phyloP scores from a whole-genome alignment of 2,888 invertebrate genomes.

The Mesoligia furuncula region DNA sequence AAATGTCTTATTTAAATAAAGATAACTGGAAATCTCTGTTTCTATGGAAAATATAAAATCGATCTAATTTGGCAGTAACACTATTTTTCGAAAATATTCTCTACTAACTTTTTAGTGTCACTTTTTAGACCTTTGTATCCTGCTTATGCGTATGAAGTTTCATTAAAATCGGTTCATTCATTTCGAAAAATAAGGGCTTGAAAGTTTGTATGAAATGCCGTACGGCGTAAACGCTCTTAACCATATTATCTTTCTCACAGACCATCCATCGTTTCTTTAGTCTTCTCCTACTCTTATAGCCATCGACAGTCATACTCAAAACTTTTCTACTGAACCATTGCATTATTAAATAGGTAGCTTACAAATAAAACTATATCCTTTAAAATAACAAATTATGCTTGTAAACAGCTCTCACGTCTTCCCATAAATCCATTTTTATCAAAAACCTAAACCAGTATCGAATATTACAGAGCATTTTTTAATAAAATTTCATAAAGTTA shows the following conservation, averaged over 20 bases:
- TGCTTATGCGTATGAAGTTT: no score
- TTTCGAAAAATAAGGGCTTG: no score
- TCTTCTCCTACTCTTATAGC: background rate
- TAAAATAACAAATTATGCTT: background rate
- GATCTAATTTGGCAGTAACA: no score
- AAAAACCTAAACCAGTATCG: slow-evolving; percentile 23
- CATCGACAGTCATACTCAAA: background rate
- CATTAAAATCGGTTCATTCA: no score
- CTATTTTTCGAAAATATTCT: no score
- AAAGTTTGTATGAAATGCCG: no score
- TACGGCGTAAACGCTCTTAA: no score
- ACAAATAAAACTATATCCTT: background rate
- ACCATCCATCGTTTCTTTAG: background rate
- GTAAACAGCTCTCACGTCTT: background rate
- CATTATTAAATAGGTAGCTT: background rate
- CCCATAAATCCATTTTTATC: slow-evolving; percentile 22
- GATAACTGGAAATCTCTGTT: no score
- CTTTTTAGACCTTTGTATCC: no score
- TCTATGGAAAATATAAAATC: no score
- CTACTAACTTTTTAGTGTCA: no score
- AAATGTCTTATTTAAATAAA: no score
- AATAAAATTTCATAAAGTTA: slow-evolving; percentile 63
- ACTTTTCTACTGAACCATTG: background rate
- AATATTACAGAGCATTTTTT: slow-evolving; percentile 40
- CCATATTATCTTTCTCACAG: background rate